Percentiles rank a stretch among this genome's conserved stretches.
Evolutionary conservation across 2,113 vertebrate genomes (phyloP).

Genomic region (Oncorhynchus masou): DNA sequence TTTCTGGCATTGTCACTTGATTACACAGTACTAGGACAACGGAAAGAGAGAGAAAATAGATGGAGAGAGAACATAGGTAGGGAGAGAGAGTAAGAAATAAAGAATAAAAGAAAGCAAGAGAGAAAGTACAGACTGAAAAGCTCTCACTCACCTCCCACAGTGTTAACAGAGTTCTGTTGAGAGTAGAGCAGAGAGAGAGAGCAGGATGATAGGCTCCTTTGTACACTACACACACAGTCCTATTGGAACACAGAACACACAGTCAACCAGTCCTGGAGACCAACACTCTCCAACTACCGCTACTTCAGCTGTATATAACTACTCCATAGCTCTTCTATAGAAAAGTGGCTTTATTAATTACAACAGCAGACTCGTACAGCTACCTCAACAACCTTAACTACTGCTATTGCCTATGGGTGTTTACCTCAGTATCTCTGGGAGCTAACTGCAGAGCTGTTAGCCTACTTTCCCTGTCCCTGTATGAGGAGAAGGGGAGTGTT

Average conservation of each 20-base stretch:
- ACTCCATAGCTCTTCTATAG: neutral
- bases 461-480: too few species aligned
- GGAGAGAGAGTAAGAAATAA: neutral
- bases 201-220: neutral
- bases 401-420: neutral
- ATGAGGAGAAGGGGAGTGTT: too few species aligned
- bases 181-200: neutral
- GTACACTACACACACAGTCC: neutral
- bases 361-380: too few species aligned
- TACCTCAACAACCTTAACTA: neutral
- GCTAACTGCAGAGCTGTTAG: neutral
- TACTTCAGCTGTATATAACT: neutral
- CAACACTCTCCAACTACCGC: neutral
- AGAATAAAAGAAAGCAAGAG: neutral
- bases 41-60: neutral
- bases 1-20: too few species aligned
- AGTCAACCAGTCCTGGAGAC: neutral
- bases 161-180: neutral
- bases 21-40: neutral
- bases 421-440: constrained; percentile 1
- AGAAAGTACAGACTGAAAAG: neutral
- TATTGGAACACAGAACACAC: neutral
- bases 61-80: neutral
- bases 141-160: neutral
- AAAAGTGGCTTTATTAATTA: neutral